These are phyloP conservation scores for Alloscopus bannaensis DNA, from an alignment of 2,888 invertebrate genomes.

Conservation along the genomic window DNA sequence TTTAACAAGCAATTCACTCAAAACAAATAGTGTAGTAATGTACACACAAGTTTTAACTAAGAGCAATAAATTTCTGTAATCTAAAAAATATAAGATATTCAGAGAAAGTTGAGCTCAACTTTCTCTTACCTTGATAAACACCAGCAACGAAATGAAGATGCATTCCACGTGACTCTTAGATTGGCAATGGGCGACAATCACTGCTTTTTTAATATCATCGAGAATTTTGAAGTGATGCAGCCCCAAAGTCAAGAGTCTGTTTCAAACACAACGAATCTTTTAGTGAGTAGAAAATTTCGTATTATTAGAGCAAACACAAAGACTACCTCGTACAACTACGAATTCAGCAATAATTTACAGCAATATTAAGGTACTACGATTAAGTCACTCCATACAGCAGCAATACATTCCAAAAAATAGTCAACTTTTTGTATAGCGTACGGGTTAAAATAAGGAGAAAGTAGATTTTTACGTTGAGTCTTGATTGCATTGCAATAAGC, in stretches of 20 bases:
- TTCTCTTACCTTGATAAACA: no score
- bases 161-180: conserved; percentile 66
- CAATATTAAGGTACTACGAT: conserved; percentile 6
- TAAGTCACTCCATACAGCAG: conserved; percentile 45
- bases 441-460: neutral
- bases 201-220: neutral
- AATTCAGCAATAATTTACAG: neutral
- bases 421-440: conserved; percentile 5
- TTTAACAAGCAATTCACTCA: no score
- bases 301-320: conserved; percentile 3
- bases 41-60: no score
- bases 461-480: no score
- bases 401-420: conserved; percentile 41
- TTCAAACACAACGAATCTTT: conserved; percentile 65
- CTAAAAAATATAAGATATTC: no score
- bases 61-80: no score
- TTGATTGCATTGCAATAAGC: conserved; percentile 21
- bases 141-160: conserved; percentile 64
- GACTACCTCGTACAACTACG: conserved; percentile 30
- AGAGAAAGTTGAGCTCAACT: no score
- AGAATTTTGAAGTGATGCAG: conserved; percentile 1
- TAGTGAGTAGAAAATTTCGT: conserved; percentile 25
- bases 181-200: conserved; percentile 49
- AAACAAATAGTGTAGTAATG: no score
- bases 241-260: conserved; percentile 67